phyloP scores from a whole-genome alignment of 2,888 invertebrate species.

The Cataglyphis livida region DNA sequence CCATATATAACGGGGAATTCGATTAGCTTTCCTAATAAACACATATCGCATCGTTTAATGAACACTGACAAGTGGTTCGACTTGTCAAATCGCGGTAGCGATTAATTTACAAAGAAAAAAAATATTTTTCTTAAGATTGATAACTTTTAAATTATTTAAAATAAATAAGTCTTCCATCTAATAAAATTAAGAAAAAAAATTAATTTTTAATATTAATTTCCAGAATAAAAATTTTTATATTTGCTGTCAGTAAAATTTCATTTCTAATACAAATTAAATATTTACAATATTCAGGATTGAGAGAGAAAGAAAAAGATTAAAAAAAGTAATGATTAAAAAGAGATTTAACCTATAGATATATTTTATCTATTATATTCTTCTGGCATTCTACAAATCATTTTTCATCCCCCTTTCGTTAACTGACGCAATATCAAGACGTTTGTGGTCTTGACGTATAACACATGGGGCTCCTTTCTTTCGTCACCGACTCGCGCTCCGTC shows the following conservation, averaged over 20 bases:
- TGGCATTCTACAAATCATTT: not conserved
- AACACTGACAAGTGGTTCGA: slow-evolving; percentile 41
- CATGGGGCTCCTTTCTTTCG: slow-evolving; percentile 29
- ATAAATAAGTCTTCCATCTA: not conserved
- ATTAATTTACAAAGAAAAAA: not conserved
- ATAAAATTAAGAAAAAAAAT: not conserved
- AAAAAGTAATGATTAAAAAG: not conserved
- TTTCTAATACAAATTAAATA: not conserved
- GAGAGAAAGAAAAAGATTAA: not conserved
- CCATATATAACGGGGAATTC: slow-evolving; percentile 61
- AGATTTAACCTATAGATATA: not conserved
- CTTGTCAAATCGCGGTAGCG: slow-evolving; percentile 14
- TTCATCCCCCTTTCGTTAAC: not conserved
- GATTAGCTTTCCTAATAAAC: slow-evolving; percentile 44
- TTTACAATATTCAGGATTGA: not conserved
- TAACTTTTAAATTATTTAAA: not conserved
- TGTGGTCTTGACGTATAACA: not conserved
- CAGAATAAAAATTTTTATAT: not conserved
- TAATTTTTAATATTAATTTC: not conserved
- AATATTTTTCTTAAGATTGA: not conserved
- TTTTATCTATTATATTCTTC: not conserved
- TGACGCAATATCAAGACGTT: slow-evolving; percentile 30
- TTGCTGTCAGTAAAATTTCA: not conserved
- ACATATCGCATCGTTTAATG: slow-evolving; percentile 41
- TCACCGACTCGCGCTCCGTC: slow-evolving; percentile 25